Base-by-base conservation (phyloP, 2,797 vertebrate genomes). In the Muscicapa comitata region DNA sequence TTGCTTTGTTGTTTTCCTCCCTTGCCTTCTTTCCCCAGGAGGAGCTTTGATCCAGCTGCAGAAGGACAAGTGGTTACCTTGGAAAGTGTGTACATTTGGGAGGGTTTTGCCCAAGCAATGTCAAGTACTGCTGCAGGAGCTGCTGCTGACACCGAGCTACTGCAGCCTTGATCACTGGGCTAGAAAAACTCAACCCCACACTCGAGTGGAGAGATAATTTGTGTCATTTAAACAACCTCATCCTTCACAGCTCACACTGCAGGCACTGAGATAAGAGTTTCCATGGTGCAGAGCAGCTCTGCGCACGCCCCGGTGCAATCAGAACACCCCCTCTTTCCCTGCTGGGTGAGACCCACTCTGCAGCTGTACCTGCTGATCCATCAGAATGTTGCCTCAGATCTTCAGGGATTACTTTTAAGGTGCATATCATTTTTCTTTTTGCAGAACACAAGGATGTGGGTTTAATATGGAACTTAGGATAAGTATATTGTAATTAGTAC, bases 311-410 rank as follows among this genome's bases (percentile, higher is more conserved):
- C 63, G 8, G 62, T 12, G 70, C 53, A 63, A 84, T 24, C 61
- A 50, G 68, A 94, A 86, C 81, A 84, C 48, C 45, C 59, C n/a
- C 57, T 86, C 84, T 85, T 82, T 78, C 50, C 63, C 77, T 80
- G 43, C 47, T 73, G 85, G 74, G 61, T 51, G 29, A 78, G 50
- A 75, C 91, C 74, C 50, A 26, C 88, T 92, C 68, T 87, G 90
- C 92, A 96, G 58, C 35, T 68, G 43, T 62, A 90, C 80, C 65
- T 94, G 87, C 88, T 86, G 92, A 96, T 75, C 94, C 88, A 82
- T 89, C 86, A 84, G 40, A 91, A 89, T 87, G 65, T 17, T 71
- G 35, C 23, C 37, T 84, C 86, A 84, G 75, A 93, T 67, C 83
- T 92, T 78, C 59, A 62, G 45, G 90, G 70, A 47, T 73, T 57